Base-by-base conservation (phyloP, 2,888 invertebrate species). In the Operophtera brumata region DNA sequence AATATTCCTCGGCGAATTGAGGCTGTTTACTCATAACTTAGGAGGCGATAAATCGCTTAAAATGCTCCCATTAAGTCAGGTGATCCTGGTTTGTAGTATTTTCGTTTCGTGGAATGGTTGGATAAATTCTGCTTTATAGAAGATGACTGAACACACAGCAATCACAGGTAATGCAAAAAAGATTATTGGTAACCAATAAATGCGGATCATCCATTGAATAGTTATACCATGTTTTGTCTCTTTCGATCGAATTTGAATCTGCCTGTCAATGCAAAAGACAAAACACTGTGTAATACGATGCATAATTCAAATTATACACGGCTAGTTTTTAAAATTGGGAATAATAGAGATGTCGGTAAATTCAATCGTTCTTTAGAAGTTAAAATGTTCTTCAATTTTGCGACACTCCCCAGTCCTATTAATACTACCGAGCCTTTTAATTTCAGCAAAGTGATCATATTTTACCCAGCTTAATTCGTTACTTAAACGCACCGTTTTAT, bases 11-110 rank as follows among this genome's bases (percentile, higher is more conserved):
- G 64, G 69, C 69, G 79, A 80, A 84, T 81, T 80, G 78, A 70
- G 66, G 69, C 75, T 79, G 75, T 78, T 84, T 80, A 80, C 73
- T 71, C 74, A 78, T 80, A 73, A 80, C 82, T 80, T 76, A 71
- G 61, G 54, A 68, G 65, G 70, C 64, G 70, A 71, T 73, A 70
- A 70, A 73, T 70, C 63, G 59, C 48, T 61, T 65, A 59, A 61
- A 61, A 50, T 47, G 46, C 48, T 49, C 37, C 14, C 48, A 57
- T 57, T 57, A 56, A 34, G 37, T 26, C 42, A 50, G 50, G 54
- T 58, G 51, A 55, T 37, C 43, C 43, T 47, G 50, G 39, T 43
- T 48, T 45, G 41, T 48, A 28, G 44, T 48, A 32, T 30, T 52
- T 45, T 32, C 25, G 26, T 20, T 20, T 20, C 20, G 47, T 43